Base-by-base conservation (phyloP, 2,113 vertebrate species). In the Apteryx mantelli region DNA sequence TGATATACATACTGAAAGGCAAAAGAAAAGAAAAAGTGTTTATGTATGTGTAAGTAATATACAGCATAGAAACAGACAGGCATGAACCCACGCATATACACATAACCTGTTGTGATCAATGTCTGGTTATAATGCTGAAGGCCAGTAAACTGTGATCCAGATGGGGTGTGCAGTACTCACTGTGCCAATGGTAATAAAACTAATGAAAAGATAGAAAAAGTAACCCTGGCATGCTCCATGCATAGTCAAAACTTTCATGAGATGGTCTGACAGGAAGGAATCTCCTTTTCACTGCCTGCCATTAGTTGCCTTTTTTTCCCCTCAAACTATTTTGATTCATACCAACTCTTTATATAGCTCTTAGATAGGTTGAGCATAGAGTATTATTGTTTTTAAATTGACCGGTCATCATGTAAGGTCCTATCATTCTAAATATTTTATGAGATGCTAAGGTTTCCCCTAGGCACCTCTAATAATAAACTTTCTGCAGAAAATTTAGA, bases 401-500 rank as follows among this genome's bases (percentile, higher is more conserved):
- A 96, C 34, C n/a, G 12, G 81, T 97, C 93, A 84, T 96, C 95
- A 42, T 75, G 75, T 88, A 93, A 82, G n/a, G 16, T 95, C 95
- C 96, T 95, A 10, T 70, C 3, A 0, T 91, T 97, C 96, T 97
- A 89, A 98, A 96, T 97, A 97, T 96, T 98, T 98, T 90, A 94
- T 60, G 88, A 93, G 94, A 92, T 95, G 70, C 88, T 92, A 44
- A 95, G 91, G 95, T 95, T 95, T 96, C 97, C 97, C 95, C 4
- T 20, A 96, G 97, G 97, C 91, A 87, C 80, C 93, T 92, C 96
- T 94, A 70, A 91, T 97, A 84, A 97, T 97, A 97, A 98, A 98
- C 97, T 98, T 98, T 95, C 79, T 38, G 84, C 95, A 70, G 96
- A 95, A 98, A 97, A 98, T 98, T 96, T 94, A 89, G 93, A 92